Percentiles rank a stretch among this genome's conserved stretches.
phyloP scores from a whole-genome alignment of 1,140 invertebrate species.

The Cyclargus thomasi region DNA sequence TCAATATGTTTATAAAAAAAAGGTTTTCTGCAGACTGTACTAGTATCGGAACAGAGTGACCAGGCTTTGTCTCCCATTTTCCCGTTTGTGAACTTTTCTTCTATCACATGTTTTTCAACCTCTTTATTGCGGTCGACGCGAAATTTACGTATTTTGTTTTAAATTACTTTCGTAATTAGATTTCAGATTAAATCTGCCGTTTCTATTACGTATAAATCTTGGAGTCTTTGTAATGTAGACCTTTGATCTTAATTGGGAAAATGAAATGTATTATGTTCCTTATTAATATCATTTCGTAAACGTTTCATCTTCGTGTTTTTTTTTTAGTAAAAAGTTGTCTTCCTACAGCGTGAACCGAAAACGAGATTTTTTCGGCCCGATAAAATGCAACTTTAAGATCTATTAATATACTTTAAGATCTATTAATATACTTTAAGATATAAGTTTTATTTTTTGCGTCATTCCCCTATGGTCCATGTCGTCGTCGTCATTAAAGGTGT shows the following conservation, averaged over 20 bases:
- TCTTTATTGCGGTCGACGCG: not conserved
- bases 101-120: slow-evolving; percentile 10
- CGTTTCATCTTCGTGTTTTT: not conserved
- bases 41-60: not conserved
- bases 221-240: not conserved
- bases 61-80: slow-evolving; percentile 11
- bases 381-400: too few relatives aligned
- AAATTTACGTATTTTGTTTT: not conserved
- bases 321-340: not conserved
- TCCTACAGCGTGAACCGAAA: too few relatives aligned
- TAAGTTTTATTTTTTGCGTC: too few relatives aligned
- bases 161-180: slow-evolving; percentile 1
- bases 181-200: not conserved
- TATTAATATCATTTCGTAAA: not conserved
- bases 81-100: slow-evolving; percentile 8
- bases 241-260: not conserved
- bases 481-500: too few relatives aligned
- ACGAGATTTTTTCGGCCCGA: too few relatives aligned
- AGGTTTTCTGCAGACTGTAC: not conserved
- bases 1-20: too few relatives aligned
- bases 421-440: not conserved
- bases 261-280: not conserved
- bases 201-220: not conserved
- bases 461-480: too few relatives aligned
- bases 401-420: too few relatives aligned